Evolutionary conservation across 2,113 vertebrate species (phyloP).

Genomic region (Anseranas semipalmata): DNA sequence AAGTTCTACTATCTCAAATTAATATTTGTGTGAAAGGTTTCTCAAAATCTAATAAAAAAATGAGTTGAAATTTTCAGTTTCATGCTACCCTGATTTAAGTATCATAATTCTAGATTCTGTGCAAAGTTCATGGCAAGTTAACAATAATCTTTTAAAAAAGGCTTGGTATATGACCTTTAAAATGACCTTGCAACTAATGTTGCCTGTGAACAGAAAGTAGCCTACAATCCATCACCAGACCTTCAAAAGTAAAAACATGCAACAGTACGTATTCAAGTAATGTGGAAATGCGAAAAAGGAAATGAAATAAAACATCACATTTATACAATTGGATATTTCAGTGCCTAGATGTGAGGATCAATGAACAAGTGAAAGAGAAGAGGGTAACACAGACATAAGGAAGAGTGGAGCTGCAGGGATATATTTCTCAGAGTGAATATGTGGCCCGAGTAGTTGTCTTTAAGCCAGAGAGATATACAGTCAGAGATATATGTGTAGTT

Average conservation of each 20-base stretch:
- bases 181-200: background rate
- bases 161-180: background rate
- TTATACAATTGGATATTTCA: background rate
- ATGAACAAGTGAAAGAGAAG: background rate
- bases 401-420: background rate
- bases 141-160: background rate
- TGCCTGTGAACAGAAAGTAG: background rate
- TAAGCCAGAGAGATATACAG: background rate
- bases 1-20: background rate
- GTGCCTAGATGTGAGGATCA: background rate
- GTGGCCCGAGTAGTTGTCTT: background rate
- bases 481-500: background rate
- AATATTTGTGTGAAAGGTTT: background rate
- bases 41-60: constrained; percentile 2
- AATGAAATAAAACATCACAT: background rate
- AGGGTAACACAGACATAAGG: background rate
- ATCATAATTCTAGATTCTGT: background rate
- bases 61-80: background rate
- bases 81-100: background rate
- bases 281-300: background rate
- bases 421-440: background rate
- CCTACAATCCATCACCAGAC: background rate
- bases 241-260: background rate
- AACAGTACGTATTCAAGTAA: background rate
- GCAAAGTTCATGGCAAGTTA: background rate